Evolutionary conservation across 2,113 vertebrate genomes (phyloP).

Genomic region (Brachypteracias leptosomus): DNA sequence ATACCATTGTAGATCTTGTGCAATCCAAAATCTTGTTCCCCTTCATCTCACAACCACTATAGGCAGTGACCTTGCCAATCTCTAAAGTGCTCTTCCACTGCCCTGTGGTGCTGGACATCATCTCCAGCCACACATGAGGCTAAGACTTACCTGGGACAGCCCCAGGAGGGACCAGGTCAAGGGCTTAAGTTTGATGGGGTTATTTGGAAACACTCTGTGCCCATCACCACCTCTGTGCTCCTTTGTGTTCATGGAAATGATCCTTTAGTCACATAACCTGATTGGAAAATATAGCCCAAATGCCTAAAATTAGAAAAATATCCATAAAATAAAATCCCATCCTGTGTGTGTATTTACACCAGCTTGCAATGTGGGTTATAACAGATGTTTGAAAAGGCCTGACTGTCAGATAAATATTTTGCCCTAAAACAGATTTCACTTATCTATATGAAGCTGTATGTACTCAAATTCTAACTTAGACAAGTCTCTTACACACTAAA

Average conservation of each 20-base stretch:
- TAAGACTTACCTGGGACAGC: background rate
- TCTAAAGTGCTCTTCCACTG: background rate
- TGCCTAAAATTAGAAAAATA: background rate
- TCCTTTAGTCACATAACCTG: background rate
- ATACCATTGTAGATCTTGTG: background rate
- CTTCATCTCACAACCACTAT: background rate
- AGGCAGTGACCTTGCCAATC: background rate
- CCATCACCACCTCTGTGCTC: fast-evolving
- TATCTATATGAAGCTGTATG: background rate
- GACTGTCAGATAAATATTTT: background rate
- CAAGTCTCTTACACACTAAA: background rate
- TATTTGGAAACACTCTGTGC: background rate
- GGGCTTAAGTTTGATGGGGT: background rate
- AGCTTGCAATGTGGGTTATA: background rate
- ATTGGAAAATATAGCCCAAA: background rate
- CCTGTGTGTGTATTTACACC: background rate
- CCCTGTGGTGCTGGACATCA: background rate
- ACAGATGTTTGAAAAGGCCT: background rate
- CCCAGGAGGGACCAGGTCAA: fast-evolving
- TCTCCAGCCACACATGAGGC: background rate
- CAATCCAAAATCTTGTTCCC: background rate
- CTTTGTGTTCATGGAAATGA: background rate
- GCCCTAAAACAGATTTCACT: background rate
- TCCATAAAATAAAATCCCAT: background rate
- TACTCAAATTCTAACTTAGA: background rate